Conservation (phyloP, 2,113 vertebrate genomes). For the Typhlomys cinereus region DNA sequence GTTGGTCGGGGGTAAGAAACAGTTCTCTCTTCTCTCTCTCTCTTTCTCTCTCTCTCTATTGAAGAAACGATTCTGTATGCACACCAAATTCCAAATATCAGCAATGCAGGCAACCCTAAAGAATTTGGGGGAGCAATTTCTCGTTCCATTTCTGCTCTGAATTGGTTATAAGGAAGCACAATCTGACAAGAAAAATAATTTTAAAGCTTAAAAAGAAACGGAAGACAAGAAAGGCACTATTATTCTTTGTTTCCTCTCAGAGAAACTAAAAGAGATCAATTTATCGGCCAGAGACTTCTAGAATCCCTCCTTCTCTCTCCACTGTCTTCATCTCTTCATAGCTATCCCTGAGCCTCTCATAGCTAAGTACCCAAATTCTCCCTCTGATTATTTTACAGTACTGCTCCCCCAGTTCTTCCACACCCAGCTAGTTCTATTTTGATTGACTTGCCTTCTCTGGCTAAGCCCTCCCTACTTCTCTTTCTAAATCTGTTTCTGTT, state of each 20-base stretch:
- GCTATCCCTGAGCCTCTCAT: slow-evolving; percentile 7
- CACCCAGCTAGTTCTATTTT: background rate
- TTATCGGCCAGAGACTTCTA: slow-evolving; percentile 18
- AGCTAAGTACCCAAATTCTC: slow-evolving; percentile 1
- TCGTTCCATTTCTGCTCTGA: background rate
- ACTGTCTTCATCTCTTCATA: background rate
- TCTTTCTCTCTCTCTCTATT: background rate
- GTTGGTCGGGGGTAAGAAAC: slow-evolving; percentile 27
- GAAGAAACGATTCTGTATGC: background rate
- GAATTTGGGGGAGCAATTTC: background rate
- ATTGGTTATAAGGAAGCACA: slow-evolving; percentile 13
- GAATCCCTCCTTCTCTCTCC: background rate
- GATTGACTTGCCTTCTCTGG: background rate
- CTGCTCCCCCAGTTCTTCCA: background rate
- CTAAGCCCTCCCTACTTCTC: background rate
- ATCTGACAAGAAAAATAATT: slow-evolving; percentile 8
- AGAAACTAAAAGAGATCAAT: slow-evolving; percentile 23
- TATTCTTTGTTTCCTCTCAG: slow-evolving; percentile 20
- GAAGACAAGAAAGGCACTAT: background rate
- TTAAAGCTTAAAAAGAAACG: background rate
- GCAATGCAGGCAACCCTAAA: background rate
- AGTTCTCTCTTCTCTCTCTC: background rate
- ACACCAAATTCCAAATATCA: background rate
- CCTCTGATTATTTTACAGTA: background rate
- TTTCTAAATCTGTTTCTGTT: background rate